phyloP scores from a whole-genome alignment of 2,113 vertebrate genomes.

The Saimiri boliviensis region DNA sequence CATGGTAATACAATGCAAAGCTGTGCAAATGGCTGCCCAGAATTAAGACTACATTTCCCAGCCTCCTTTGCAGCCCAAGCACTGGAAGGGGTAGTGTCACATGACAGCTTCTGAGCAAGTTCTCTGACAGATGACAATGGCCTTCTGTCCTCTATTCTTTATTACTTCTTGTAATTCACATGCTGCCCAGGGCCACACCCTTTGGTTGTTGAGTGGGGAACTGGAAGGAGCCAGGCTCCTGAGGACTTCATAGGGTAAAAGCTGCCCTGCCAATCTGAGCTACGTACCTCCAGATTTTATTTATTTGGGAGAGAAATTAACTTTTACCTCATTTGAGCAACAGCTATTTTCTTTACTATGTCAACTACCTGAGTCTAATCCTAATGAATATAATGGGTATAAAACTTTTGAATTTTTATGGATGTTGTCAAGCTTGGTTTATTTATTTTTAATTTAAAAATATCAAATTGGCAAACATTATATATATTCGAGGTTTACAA shows the following conservation, averaged over 20 bases:
- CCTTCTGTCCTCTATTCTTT: neutral
- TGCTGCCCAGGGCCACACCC: neutral
- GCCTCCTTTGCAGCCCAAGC: slow-evolving; percentile 1
- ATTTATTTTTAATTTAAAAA: neutral
- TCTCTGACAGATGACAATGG: neutral
- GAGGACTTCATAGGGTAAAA: neutral
- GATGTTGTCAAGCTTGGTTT: neutral
- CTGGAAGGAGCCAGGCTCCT: neutral
- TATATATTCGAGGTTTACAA: neutral
- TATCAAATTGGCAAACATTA: neutral
- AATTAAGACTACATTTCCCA: slow-evolving; percentile 54
- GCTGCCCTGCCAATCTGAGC: neutral
- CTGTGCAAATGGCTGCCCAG: neutral
- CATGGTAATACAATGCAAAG: neutral
- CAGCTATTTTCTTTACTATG: slow-evolving; percentile 14
- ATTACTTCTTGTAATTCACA: neutral
- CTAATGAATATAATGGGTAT: neutral
- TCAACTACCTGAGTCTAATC: neutral
- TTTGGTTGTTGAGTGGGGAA: neutral
- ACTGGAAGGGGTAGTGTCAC: slow-evolving; percentile 27
- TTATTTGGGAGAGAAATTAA: slow-evolving; percentile 5
- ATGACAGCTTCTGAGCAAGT: neutral
- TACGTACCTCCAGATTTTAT: neutral
- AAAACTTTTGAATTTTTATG: slow-evolving; percentile 42
- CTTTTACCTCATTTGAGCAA: neutral